These are phyloP conservation scores for Olivierus martensii DNA, from an alignment of 1,140 invertebrate species.

Conservation along the genomic window DNA sequence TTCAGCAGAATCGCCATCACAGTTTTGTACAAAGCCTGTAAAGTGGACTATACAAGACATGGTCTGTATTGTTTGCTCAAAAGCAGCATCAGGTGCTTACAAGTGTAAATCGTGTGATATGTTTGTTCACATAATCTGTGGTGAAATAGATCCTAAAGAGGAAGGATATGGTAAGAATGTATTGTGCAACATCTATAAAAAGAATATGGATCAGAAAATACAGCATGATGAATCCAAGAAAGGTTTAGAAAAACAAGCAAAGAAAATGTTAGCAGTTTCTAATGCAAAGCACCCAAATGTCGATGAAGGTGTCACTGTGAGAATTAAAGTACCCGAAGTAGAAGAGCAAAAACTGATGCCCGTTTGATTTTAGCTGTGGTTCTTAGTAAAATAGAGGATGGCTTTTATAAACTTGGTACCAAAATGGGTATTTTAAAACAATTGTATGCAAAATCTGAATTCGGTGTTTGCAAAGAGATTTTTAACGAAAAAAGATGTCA, in stretches of 20 bases:
- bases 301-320: slow-evolving; percentile 4
- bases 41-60: slow-evolving; percentile 4
- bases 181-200: slow-evolving; percentile 11
- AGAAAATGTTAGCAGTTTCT: slow-evolving; percentile 11
- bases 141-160: slow-evolving; percentile 6
- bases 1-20: slow-evolving; percentile 4
- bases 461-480: slow-evolving; percentile 12
- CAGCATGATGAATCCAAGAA: slow-evolving; percentile 6
- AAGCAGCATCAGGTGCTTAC: slow-evolving; percentile 7
- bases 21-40: not conserved
- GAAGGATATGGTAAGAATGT: slow-evolving; percentile 2
- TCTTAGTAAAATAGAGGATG: slow-evolving; percentile 14
- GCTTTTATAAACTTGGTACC: slow-evolving; percentile 12
- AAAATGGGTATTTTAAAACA: slow-evolving; percentile 11
- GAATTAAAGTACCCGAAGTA: slow-evolving; percentile 8
- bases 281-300: slow-evolving; percentile 3
- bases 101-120: slow-evolving; percentile 9
- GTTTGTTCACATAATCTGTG: slow-evolving; percentile 12
- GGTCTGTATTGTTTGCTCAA: slow-evolving; percentile 9
- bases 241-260: slow-evolving; percentile 11
- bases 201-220: slow-evolving; percentile 9
- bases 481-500: slow-evolving; percentile 9
- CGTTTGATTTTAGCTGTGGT: slow-evolving; percentile 4
- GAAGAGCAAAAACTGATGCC: slow-evolving; percentile 10
- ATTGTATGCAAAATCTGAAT: slow-evolving; percentile 13